Conservation (phyloP, 1,140 invertebrate genomes). For the Drosophila malerkotliana region DNA sequence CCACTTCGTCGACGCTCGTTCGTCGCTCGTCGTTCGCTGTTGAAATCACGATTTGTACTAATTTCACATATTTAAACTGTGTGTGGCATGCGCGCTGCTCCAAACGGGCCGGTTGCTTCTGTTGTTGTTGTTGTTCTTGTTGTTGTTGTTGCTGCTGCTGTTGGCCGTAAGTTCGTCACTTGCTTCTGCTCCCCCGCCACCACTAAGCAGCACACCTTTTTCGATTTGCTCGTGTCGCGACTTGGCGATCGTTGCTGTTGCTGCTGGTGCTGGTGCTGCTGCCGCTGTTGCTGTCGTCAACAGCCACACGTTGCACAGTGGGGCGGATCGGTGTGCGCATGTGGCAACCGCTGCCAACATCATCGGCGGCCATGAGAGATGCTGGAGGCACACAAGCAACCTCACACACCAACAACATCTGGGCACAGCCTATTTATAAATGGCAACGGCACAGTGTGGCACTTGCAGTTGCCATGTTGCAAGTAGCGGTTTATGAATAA, state of each 20-base stretch:
- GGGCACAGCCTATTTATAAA: conserved; percentile 41
- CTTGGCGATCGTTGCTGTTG: conserved; percentile 61
- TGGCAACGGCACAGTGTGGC: conserved; percentile 31
- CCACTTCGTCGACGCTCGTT: conserved; percentile 68
- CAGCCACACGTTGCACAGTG: conserved; percentile 79
- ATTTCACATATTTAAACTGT: conserved; percentile 84
- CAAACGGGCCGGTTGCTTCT: conserved; percentile 77
- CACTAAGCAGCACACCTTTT: conserved; percentile 64
- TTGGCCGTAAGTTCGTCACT: conserved; percentile 81
- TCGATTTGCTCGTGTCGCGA: conserved; percentile 67
- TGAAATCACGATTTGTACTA: conserved; percentile 84
- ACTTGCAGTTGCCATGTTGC: conserved; percentile 7
- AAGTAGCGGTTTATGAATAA: background rate
- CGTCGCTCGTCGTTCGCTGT: conserved; percentile 83
- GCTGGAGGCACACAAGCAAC: conserved; percentile 28
- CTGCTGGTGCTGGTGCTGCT: conserved; percentile 41
- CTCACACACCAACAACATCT: conserved; percentile 10
- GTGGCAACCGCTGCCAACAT: conserved; percentile 64
- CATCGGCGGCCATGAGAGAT: conserved; percentile 44
- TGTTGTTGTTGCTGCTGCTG: conserved; percentile 60
- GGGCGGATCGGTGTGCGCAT: conserved; percentile 61
- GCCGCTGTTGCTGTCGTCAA: conserved; percentile 65
- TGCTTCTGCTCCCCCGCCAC: conserved; percentile 55
- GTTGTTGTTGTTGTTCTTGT: conserved; percentile 60
- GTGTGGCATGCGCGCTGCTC: conserved; percentile 82